A percentile compares a stretch with the other conserved stretches of the same genome.
phyloP scores from a whole-genome alignment of 2,797 vertebrate species.

The Propithecus deckenii region DNA sequence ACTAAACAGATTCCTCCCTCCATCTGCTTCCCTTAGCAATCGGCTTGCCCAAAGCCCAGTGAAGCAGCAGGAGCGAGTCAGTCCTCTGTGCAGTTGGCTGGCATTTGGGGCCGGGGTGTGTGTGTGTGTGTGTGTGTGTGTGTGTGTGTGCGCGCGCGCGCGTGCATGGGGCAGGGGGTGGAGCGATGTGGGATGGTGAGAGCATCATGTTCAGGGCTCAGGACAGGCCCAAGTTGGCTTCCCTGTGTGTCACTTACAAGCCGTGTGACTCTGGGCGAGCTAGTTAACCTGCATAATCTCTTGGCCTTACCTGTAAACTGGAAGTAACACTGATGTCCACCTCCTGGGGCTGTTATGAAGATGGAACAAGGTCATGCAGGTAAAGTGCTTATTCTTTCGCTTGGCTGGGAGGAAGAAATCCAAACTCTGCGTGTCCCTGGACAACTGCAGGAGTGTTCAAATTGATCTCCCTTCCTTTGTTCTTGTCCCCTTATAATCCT shows the following conservation, averaged over 20 bases:
- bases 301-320: neutral
- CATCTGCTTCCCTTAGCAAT: conserved; percentile 55
- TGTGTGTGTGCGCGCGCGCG: no score
- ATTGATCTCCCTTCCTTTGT: neutral
- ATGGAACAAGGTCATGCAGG: neutral
- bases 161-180: rapidly evolving
- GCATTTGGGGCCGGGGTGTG: neutral
- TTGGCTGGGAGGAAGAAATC: neutral
- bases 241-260: neutral
- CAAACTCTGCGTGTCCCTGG: neutral
- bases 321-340: neutral
- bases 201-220: neutral
- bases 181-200: rapidly evolving
- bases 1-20: conserved; percentile 35
- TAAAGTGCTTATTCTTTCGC: neutral
- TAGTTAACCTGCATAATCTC: neutral
- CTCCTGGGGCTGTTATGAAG: neutral
- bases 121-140: no score
- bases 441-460: neutral
- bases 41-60: neutral
- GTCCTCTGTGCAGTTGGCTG: neutral
- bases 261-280: neutral
- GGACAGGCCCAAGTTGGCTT: neutral
- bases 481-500: neutral
- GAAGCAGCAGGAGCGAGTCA: neutral